phyloP scores from a whole-genome alignment of 2,113 vertebrate species.

The Labeo rohita region DNA sequence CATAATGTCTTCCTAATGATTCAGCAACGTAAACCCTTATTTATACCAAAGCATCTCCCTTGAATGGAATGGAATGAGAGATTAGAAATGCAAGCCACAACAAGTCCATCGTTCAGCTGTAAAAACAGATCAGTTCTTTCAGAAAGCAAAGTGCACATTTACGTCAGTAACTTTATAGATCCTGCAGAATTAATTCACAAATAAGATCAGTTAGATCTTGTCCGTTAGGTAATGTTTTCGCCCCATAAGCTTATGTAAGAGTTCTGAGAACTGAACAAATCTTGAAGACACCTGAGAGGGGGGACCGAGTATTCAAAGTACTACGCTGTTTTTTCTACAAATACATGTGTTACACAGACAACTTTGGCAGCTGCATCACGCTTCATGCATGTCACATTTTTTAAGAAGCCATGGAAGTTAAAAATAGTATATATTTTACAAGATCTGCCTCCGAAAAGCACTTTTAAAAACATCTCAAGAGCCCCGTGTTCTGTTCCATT shows the following conservation, averaged over 20 bases:
- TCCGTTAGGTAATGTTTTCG: neutral
- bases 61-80: conserved; percentile 8
- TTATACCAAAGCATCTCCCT: neutral
- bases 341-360: neutral
- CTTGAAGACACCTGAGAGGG: neutral
- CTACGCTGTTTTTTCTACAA: neutral
- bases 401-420: neutral
- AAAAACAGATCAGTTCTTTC: neutral
- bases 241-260: neutral
- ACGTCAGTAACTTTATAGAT: neutral
- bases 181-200: neutral
- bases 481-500: neutral
- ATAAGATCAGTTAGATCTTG: neutral
- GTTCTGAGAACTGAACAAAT: neutral
- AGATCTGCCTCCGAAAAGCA: conserved; percentile 7
- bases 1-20: neutral
- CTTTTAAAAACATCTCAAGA: conserved; percentile 6
- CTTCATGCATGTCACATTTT: neutral
- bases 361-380: neutral
- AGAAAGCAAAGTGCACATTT: neutral
- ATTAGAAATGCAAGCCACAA: neutral
- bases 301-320: neutral
- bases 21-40: neutral
- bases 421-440: neutral
- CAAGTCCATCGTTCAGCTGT: neutral